These are phyloP conservation scores for Poeciliopsis infans DNA, from an alignment of 2,797 vertebrate species.

Conservation along the genomic window DNA sequence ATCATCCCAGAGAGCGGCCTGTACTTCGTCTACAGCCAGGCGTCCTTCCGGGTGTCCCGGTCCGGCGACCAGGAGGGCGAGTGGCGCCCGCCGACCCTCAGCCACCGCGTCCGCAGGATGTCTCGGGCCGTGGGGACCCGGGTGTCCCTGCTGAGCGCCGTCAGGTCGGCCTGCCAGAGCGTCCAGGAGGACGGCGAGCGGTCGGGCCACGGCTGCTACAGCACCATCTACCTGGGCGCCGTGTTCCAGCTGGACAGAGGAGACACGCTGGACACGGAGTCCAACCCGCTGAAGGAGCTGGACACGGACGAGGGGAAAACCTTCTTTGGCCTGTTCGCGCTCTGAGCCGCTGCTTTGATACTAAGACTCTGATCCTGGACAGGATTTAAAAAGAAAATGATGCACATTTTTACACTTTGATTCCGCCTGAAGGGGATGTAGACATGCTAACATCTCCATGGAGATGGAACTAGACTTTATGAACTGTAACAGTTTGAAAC, in stretches of 20 bases:
- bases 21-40: conserved; percentile 85
- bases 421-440: conserved; percentile 65
- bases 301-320: conserved; percentile 70
- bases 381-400: background rate
- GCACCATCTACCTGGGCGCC: conserved; percentile 78
- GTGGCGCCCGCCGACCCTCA: conserved; percentile 40
- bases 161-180: conserved; percentile 73
- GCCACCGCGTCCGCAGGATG: conserved; percentile 69
- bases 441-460: conserved; percentile 61
- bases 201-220: conserved; percentile 64
- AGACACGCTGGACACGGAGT: conserved; percentile 74
- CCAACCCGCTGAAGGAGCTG: conserved; percentile 54
- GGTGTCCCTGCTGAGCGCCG: conserved; percentile 63
- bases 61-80: background rate
- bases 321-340: conserved; percentile 81
- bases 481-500: conserved; percentile 74
- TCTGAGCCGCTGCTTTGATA: conserved; percentile 49
- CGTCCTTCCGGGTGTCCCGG: conserved; percentile 74
- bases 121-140: conserved; percentile 50
- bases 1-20: conserved; percentile 67
- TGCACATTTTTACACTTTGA: conserved; percentile 16
- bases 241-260: conserved; percentile 73
- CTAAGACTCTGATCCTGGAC: background rate
- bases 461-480: conserved; percentile 62
- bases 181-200: background rate